Percentiles rank a stretch among this genome's conserved stretches.
Conservation (phyloP, 2,797 vertebrate genomes). For the Clarias platycephalus region DNA sequence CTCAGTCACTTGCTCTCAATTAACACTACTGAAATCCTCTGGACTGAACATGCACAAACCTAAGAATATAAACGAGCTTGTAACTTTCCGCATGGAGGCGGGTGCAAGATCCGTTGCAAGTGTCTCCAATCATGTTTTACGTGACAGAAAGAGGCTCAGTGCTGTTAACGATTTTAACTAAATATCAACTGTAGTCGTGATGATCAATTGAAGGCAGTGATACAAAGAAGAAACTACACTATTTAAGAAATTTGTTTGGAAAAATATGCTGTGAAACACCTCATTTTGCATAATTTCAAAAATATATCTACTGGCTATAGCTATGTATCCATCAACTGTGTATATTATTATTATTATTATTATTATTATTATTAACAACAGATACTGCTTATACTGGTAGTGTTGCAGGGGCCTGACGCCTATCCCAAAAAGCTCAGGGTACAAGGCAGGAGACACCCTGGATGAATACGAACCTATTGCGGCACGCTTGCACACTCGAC, state of each 20-base stretch:
- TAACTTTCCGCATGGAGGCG: background rate
- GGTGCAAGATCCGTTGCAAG: too few relatives aligned
- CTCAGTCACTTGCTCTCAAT: background rate
- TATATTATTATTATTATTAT: background rate
- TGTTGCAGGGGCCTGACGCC: background rate
- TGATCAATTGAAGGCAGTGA: background rate
- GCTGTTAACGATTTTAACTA: background rate
- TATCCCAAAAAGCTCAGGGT: background rate
- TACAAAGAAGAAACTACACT: background rate
- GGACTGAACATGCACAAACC: background rate
- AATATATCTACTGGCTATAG: too few relatives aligned
- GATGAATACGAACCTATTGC: too few relatives aligned
- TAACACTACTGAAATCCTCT: background rate
- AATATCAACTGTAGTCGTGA: background rate
- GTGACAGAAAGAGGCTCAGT: background rate
- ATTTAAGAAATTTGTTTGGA: background rate
- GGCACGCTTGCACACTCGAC: background rate
- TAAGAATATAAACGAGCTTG: slow-evolving; percentile 1
- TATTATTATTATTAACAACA: background rate
- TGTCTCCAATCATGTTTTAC: background rate
- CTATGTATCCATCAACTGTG: background rate
- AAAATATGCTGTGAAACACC: background rate
- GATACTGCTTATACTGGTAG: too few relatives aligned
- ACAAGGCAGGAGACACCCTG: background rate
- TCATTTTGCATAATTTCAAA: background rate